Percentiles rank a stretch among this genome's conserved stretches.
Conservation (phyloP, 2,888 invertebrate genomes). For the Amaurobius ferox region DNA sequence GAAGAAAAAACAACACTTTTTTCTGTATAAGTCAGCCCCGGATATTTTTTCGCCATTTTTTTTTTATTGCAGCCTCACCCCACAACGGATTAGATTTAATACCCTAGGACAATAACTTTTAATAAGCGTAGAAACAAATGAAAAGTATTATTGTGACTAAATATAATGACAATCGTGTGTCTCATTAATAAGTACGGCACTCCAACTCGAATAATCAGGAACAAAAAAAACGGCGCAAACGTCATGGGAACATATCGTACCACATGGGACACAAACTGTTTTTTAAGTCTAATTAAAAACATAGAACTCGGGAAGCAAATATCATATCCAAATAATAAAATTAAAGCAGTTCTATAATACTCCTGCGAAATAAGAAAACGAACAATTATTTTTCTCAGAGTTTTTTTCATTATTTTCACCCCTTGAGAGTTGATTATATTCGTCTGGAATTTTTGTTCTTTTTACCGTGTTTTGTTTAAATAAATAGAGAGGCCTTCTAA, state of each 20-base stretch:
- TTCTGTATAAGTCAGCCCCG: background rate
- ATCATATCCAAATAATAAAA: conserved; percentile 36
- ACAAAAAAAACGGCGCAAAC: background rate
- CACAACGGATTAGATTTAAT: conserved; percentile 61
- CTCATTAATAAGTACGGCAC: conserved; percentile 56
- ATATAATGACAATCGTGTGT: conserved; percentile 60
- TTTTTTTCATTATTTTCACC: conserved; percentile 12
- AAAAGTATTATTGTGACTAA: conserved; percentile 28
- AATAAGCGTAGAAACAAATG: conserved; percentile 65
- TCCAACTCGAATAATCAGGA: background rate
- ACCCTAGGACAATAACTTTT: conserved; percentile 52
- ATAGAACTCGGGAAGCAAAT: conserved; percentile 24
- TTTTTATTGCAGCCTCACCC: conserved; percentile 19
- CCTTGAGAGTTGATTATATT: conserved; percentile 3
- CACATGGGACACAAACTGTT: conserved; percentile 1
- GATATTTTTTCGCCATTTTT: background rate
- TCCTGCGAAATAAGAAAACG: conserved; percentile 4
- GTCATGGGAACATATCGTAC: background rate
- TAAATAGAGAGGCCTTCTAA: background rate
- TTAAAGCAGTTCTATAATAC: conserved; percentile 40
- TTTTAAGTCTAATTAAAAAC: conserved; percentile 68
- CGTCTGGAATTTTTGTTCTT: background rate
- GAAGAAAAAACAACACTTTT: background rate
- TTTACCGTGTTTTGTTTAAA: background rate
- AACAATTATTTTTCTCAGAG: conserved; percentile 30